These are phyloP conservation scores for Megatriorchis doriae DNA, from an alignment of 2,113 vertebrate species.

Conservation along the genomic window DNA sequence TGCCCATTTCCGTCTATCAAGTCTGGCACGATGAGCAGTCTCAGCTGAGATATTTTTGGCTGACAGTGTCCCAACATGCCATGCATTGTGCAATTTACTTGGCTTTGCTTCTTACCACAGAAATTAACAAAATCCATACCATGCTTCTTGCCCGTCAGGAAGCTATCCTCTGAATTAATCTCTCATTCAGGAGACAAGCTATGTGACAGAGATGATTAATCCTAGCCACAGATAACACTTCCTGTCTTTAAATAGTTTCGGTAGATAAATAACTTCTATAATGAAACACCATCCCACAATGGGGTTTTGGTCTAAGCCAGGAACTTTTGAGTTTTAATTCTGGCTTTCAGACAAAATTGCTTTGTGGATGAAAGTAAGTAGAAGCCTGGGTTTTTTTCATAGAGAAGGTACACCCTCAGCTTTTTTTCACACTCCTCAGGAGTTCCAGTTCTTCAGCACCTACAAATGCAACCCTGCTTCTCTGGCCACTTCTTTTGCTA, in stretches of 20 bases:
- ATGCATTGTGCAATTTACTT: constrained; percentile 31
- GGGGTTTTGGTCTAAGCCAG: constrained; percentile 13
- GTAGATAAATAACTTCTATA: constrained; percentile 49
- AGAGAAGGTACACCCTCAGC: not conserved
- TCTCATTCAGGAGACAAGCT: constrained; percentile 44
- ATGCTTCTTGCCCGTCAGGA: constrained; percentile 2
- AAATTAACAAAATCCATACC: constrained; percentile 25
- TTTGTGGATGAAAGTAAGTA: not conserved
- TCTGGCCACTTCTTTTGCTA: not conserved
- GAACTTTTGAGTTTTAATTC: constrained; percentile 7
- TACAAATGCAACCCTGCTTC: not conserved
- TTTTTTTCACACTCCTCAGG: not conserved
- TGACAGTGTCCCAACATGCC: not conserved
- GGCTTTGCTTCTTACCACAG: constrained; percentile 41
- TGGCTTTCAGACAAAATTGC: constrained; percentile 13
- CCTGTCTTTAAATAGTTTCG: constrained; percentile 52
- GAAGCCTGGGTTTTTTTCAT: not conserved
- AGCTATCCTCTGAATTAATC: constrained; percentile 18
- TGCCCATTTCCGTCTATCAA: not conserved
- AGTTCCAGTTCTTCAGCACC: not conserved
- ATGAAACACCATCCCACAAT: constrained; percentile 11
- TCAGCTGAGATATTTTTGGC: constrained; percentile 23
- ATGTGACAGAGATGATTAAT: constrained; percentile 55
- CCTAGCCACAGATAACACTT: constrained; percentile 46
- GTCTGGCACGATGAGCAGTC: not conserved